Base-by-base conservation (phyloP, 2,113 vertebrate species). In the Tamias sibiricus region DNA sequence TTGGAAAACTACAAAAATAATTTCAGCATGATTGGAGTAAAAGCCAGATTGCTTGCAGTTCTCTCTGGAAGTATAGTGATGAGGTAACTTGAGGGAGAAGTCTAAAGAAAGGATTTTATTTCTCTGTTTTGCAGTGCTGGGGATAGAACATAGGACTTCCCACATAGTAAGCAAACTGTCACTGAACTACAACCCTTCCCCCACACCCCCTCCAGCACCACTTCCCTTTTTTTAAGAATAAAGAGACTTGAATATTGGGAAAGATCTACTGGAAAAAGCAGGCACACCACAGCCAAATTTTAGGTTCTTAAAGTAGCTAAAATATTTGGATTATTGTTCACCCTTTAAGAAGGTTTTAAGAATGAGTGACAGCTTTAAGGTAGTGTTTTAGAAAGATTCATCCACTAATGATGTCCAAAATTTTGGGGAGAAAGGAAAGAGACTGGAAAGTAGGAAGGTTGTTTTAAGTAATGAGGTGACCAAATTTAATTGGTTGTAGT, bases 1-100 rank as follows among this genome's bases (percentile, higher is more conserved):
- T 90, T 95, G n/a, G 80, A 75, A 95, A 89, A 72, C 81, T 86
- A 37, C 59, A 92, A 87, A 82, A 91, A 87, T 92, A 57, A 84
- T 84, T 87, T 81, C 26, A 87, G n/a, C 57, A 20, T 66, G 47
- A 42, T 75, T 47, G 35, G 42, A 76, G 59, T 88, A 72, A 72
- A 94, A 89, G 32, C 68, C 32, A 75, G 32, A 72, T 91, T 90
- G 32, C 47, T 85, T 42, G 5, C 42, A 57, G 2, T 57, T 90
- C 22, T 85, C 37, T 91, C 42, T 42, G 7, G 8, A 77, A 80
- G 32, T 64, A 20, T 35, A 52, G 16, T 40, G 11, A 26, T 42
- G 30, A 3, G 19, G 20, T n/a, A 16, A 24, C 68, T 91, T 32
- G 19, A 86, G 54, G 77, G 37, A 74, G 47, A 44, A 68, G 30